These are phyloP conservation scores for Nymphalis io DNA, from an alignment of 1,140 invertebrate genomes.

Conservation along the genomic window DNA sequence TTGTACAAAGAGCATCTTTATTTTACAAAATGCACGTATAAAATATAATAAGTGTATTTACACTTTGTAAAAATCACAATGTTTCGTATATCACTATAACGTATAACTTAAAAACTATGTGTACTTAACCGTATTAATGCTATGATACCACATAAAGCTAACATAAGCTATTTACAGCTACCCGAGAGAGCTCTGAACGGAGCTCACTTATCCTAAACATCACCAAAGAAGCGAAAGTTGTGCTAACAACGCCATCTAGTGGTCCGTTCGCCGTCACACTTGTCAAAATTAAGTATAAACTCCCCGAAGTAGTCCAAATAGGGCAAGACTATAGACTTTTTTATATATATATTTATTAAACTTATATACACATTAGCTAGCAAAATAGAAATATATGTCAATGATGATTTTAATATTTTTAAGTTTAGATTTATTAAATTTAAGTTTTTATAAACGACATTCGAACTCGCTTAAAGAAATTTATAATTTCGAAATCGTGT, in stretches of 20 bases:
- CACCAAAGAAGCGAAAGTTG: constrained; percentile 4
- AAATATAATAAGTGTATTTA: constrained; percentile 11
- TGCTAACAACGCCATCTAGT: background rate
- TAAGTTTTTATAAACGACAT: too few species aligned
- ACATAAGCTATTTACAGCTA: constrained; percentile 32
- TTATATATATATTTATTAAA: background rate
- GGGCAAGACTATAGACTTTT: too few species aligned
- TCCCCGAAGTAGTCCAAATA: too few species aligned
- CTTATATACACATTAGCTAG: background rate
- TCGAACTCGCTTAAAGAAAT: too few species aligned
- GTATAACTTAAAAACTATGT: constrained; percentile 12
- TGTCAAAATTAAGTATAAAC: too few species aligned
- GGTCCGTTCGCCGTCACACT: background rate
- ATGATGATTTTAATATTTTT: too few species aligned
- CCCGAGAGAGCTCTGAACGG: constrained; percentile 20
- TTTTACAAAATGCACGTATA: constrained; percentile 24
- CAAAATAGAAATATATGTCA: constrained; percentile 2
- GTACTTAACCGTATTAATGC: constrained; percentile 22
- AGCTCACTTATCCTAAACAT: constrained; percentile 17
- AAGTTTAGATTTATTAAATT: too few species aligned
- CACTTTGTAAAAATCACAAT: constrained; percentile 24
- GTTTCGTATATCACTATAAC: background rate
- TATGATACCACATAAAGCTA: constrained; percentile 28
- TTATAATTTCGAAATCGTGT: background rate
- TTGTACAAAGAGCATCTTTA: constrained; percentile 28